Base-by-base conservation (phyloP, 1,140 invertebrate genomes). In the Anthonomus grandis region DNA sequence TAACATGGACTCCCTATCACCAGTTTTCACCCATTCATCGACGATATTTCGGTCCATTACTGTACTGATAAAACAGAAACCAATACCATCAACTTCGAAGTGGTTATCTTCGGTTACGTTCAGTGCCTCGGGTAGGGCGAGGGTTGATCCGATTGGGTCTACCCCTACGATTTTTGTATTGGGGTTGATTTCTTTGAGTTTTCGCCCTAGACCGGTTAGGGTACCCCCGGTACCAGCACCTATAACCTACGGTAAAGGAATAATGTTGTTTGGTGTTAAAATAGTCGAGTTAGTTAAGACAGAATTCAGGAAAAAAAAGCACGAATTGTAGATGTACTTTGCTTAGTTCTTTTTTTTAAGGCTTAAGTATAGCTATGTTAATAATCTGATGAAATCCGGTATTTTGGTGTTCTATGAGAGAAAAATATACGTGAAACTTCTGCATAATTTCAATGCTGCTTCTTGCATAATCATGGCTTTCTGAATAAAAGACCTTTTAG, bases 191-290 rank as follows among this genome's bases (percentile, higher is more conserved):
- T 94, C 88, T 69, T 91, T 93, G 10, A 97, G 78, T 71, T 88
- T 92, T 4, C 90, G 77, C 6, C 86, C 91, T 66, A 97, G 81
- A 24, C 95, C 95, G 22, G 83, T 83, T 9, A 94, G 78, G 0
- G 93, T 95, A n/a, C 94, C 93, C 3, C 92, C 93, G 8, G 95
- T 97, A 12, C 95, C 95, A 17, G 92, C 89, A 9, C 86, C 84
- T 17, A 81, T 68, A 1, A 97, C 57, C 63, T 66, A 49, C 22
- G 44, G 56, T 5, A 44, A 19, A 3, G 10, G 5, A 39, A 39
- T 39, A 17, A 39, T n/a, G n/a, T n/a, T n/a, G n/a, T n/a, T n/a
- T n/a, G n/a, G n/a, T n/a, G n/a, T n/a, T n/a, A n/a, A n/a, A n/a
- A n/a, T n/a, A n/a, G n/a, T n/a, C n/a, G n/a, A 18, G n/a, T 17